phyloP scores from a whole-genome alignment of 1,140 invertebrate genomes.

The Mya arenaria region DNA sequence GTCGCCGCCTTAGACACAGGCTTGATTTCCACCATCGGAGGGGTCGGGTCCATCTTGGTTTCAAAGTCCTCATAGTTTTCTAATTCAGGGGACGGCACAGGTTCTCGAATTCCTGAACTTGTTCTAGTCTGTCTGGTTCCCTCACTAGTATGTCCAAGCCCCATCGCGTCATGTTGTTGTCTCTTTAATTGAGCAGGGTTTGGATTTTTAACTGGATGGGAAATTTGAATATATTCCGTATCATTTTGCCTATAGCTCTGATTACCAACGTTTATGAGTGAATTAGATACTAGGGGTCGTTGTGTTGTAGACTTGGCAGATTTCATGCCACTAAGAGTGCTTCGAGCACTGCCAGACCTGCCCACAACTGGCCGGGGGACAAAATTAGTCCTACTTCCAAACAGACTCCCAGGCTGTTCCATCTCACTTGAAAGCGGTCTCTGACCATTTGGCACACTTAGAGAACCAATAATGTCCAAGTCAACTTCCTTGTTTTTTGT shows the following conservation, averaged over 20 bases:
- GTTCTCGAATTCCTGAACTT: constrained; percentile 37
- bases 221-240: constrained; percentile 67
- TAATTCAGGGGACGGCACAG: constrained; percentile 47
- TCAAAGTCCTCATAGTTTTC: constrained; percentile 8
- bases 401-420: neutral
- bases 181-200: constrained; percentile 31
- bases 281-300: constrained; percentile 20
- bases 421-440: constrained; percentile 47
- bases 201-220: constrained; percentile 56
- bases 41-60: neutral
- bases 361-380: neutral
- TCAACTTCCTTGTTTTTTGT: constrained; percentile 47
- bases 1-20: constrained; percentile 17
- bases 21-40: constrained; percentile 30
- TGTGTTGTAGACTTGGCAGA: constrained; percentile 42
- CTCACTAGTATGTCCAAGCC: constrained; percentile 18
- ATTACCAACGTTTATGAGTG: constrained; percentile 38
- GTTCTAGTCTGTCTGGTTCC: neutral
- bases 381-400: constrained; percentile 10
- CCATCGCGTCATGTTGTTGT: neutral
- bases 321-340: constrained; percentile 39
- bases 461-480: constrained; percentile 45
- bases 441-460: constrained; percentile 28
- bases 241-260: constrained; percentile 49
- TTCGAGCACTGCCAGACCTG: constrained; percentile 40